Conservation (phyloP, 2,888 invertebrate genomes). For the Bombyx huttoni region DNA sequence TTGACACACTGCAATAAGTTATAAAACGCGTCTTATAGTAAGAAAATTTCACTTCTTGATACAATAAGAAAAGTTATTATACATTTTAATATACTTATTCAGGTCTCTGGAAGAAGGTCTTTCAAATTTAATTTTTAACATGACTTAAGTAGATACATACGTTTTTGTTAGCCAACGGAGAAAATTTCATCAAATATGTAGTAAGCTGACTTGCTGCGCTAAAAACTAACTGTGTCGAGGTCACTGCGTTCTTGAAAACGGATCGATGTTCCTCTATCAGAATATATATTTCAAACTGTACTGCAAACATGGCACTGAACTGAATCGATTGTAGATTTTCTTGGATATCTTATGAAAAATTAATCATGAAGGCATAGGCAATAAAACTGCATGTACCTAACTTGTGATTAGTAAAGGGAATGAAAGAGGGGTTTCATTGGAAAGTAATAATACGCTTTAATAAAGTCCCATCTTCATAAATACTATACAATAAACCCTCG, state of each 20-base stretch:
- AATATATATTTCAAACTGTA: conserved; percentile 6
- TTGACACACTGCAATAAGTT: conserved; percentile 40
- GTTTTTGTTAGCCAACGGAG: no score
- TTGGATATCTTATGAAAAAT: not conserved
- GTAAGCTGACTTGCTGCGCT: not conserved
- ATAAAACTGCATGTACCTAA: no score
- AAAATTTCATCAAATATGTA: not conserved
- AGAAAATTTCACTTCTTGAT: conserved; percentile 23
- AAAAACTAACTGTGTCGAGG: conserved; percentile 24
- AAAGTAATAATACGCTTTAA: not conserved
- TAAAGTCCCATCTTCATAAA: not conserved
- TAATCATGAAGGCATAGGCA: no score
- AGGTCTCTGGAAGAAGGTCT: no score
- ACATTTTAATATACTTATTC: no score
- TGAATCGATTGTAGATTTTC: not conserved
- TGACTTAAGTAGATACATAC: no score
- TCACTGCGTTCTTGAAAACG: conserved; percentile 24
- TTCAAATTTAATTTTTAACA: no score
- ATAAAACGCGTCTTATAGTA: conserved; percentile 34
- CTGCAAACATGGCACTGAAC: not conserved
- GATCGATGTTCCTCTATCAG: conserved; percentile 14
- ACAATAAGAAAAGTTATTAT: no score
- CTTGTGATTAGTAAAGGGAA: no score
- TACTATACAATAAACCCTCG: not conserved
- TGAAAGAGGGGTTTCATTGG: no score